These are phyloP conservation scores for Ptychoptera albimana DNA, from an alignment of 2,888 invertebrate species.

Conservation along the genomic window DNA sequence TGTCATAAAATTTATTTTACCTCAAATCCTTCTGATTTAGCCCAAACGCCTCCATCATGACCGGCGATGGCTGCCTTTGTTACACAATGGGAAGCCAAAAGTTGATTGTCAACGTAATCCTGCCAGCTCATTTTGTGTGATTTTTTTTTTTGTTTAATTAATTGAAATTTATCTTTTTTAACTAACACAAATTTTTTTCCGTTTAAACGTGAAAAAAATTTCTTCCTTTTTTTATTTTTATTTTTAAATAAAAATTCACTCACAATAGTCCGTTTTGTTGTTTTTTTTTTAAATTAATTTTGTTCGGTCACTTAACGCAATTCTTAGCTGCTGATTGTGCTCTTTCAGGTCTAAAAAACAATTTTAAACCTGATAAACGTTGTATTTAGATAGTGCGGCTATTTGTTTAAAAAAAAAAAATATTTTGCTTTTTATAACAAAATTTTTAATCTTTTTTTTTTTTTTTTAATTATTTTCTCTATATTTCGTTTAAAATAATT, in stretches of 20 bases:
- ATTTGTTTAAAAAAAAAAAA: not conserved
- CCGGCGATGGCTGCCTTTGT: conserved; percentile 90
- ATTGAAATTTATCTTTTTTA: conserved; percentile 1
- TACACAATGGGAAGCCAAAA: conserved; percentile 88
- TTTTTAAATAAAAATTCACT: conserved; percentile 1
- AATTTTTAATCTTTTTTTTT: not conserved
- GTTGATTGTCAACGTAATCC: conserved; percentile 95
- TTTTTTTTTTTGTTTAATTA: conserved; percentile 10
- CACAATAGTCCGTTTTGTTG: conserved; percentile 3
- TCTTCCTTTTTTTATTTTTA: not conserved
- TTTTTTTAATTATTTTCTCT: not conserved
- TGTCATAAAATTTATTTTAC: conserved; percentile 42
- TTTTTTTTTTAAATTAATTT: not conserved
- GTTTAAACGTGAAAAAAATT: conserved; percentile 1
- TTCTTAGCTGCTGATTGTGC: not conserved
- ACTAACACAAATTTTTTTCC: not conserved
- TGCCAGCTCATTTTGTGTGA: conserved; percentile 80
- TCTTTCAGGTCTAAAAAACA: too few species aligned
- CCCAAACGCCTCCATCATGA: conserved; percentile 91
- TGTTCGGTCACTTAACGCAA: not conserved
- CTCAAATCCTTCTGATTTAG: conserved; percentile 84
- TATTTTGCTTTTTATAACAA: not conserved
- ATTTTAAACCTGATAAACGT: too few species aligned
- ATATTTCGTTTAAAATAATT: too few species aligned
- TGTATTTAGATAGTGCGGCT: not conserved